These are phyloP conservation scores for Falco novaeseelandiae DNA, from an alignment of 2,797 vertebrate species.

Conservation along the genomic window DNA sequence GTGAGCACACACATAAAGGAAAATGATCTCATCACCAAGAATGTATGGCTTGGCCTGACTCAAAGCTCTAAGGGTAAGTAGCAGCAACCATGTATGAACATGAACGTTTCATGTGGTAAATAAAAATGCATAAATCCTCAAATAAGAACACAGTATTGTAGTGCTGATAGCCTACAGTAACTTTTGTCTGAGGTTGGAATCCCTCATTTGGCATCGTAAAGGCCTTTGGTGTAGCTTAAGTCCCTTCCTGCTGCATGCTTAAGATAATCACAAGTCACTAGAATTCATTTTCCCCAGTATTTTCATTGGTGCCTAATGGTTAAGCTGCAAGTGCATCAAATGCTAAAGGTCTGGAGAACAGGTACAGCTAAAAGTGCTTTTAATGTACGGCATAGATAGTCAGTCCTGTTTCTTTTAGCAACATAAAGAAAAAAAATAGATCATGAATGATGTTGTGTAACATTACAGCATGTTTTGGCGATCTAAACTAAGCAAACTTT, in stretches of 20 bases:
- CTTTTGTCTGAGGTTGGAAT: not conserved
- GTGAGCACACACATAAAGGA: slow-evolving; percentile 82
- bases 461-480: not conserved
- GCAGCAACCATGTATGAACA: not conserved
- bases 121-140: not conserved
- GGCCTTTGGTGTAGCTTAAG: not conserved
- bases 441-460: not conserved
- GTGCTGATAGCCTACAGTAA: not conserved
- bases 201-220: not conserved
- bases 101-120: not conserved
- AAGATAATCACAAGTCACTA: not conserved
- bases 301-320: not conserved
- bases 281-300: not conserved
- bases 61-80: slow-evolving; percentile 76
- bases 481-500: not conserved
- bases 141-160: not conserved
- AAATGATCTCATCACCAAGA: slow-evolving; percentile 86
- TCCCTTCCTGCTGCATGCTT: not conserved
- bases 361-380: not conserved
- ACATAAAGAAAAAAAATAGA: not conserved
- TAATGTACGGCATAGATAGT: not conserved
- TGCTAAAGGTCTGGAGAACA: not conserved
- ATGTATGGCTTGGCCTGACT: slow-evolving; percentile 88
- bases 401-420: not conserved
- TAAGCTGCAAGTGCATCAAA: not conserved